A percentile compares a stretch with the other conserved stretches of the same genome.
phyloP scores from a whole-genome alignment of 2,113 vertebrate genomes.

The Connochaetes taurinus region DNA sequence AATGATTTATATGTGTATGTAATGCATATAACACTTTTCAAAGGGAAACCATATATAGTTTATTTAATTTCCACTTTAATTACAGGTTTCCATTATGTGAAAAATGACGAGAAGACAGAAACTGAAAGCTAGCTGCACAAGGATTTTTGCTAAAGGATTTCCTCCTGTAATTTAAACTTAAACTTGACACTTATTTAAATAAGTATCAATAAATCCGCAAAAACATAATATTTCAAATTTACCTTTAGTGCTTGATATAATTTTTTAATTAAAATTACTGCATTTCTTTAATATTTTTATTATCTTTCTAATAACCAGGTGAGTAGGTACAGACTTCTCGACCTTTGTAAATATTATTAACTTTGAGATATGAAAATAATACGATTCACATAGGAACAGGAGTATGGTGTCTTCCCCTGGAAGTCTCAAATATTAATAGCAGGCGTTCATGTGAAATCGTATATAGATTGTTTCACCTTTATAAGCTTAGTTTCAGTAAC shows the following conservation, averaged over 20 bases:
- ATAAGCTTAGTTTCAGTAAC: not conserved
- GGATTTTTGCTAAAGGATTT: not conserved
- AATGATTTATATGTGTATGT: not conserved
- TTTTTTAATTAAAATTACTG: not conserved
- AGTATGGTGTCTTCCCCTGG: not conserved
- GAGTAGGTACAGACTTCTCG: not conserved
- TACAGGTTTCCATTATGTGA: not conserved
- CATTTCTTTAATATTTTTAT: not conserved
- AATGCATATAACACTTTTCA: not conserved
- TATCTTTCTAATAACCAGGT: not conserved
- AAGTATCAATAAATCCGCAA: not conserved
- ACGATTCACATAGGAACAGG: not conserved
- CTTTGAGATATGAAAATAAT: not conserved
- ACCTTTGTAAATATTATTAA: not conserved
- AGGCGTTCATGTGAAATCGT: not conserved
- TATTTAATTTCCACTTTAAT: not conserved
- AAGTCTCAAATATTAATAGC: not conserved
- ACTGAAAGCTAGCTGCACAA: not conserved
- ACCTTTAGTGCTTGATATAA: not conserved
- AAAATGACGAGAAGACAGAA: not conserved
- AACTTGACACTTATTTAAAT: not conserved
- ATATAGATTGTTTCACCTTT: not conserved
- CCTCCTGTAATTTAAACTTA: not conserved
- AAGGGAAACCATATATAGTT: not conserved
- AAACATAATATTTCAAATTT: not conserved